These are phyloP conservation scores for Babyrousa celebensis DNA, from an alignment of 2,797 vertebrate species.

Conservation along the genomic window DNA sequence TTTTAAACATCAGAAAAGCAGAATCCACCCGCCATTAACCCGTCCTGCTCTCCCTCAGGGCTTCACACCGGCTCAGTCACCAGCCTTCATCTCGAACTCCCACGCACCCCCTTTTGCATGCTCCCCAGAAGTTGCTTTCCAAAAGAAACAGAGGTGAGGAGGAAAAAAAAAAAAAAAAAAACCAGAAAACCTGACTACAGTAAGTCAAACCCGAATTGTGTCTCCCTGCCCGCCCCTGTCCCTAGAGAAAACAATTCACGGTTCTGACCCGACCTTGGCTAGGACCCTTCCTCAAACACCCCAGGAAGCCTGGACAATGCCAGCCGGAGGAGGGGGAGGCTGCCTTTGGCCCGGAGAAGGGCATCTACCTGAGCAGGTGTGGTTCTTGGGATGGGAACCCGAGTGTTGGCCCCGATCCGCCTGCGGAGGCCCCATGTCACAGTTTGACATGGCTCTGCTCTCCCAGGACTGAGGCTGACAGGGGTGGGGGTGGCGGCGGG, in stretches of 20 bases:
- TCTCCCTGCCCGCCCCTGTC: background rate
- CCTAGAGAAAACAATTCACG: background rate
- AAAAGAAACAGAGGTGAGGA: slow-evolving; percentile 10
- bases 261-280: background rate
- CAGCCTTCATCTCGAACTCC: slow-evolving; percentile 71
- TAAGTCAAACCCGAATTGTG: background rate
- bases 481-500: background rate
- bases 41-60: slow-evolving; percentile 49
- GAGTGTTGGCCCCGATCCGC: background rate
- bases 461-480: background rate
- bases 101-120: slow-evolving; percentile 46
- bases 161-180: too few relatives aligned
- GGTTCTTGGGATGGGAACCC: background rate
- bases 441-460: background rate
- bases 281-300: background rate
- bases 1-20: slow-evolving; percentile 69
- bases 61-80: slow-evolving; percentile 42
- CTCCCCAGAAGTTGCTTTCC: slow-evolving; percentile 73
- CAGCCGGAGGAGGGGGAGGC: background rate
- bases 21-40: slow-evolving; percentile 76
- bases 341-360: background rate
- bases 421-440: background rate
- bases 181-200: background rate
- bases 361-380: background rate
- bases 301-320: background rate